A percentile compares a stretch with the other conserved stretches of the same genome.
Evolutionary conservation across 92 coral and sea anemone genomes (phyloP).

Genomic region (Virgularia gustaviana): DNA sequence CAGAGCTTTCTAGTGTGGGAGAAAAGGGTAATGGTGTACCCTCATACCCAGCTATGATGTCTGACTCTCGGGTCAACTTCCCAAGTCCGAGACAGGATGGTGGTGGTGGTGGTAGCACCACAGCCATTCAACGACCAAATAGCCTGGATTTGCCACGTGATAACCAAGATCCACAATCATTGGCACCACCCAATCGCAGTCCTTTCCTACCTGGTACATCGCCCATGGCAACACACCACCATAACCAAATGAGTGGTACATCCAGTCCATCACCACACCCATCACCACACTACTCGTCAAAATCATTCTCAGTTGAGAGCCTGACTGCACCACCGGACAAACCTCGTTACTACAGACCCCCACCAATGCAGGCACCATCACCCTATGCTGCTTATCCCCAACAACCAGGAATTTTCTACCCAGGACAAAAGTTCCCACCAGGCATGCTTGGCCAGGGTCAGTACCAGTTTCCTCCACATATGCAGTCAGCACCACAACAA

Average conservation of each 20-base stretch:
- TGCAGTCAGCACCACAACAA: conserved; percentile 74
- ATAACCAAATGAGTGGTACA: conserved; percentile 45
- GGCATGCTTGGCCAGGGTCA: conserved; percentile 81
- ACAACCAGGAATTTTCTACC: conserved; percentile 69
- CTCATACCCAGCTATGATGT: conserved; percentile 38
- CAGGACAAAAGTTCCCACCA: conserved; percentile 75
- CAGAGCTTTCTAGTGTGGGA: conserved; percentile 47
- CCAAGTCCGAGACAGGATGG: conserved; percentile 28
- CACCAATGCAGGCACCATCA: conserved; percentile 60
- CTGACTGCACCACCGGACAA: conserved; percentile 84
- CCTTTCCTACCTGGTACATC: conserved; percentile 69
- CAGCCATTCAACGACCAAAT: conserved; percentile 64
- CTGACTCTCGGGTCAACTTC: conserved; percentile 30
- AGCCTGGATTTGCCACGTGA: conserved; percentile 62
- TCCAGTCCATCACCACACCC: conserved; percentile 46
- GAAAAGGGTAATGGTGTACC: conserved; percentile 56
- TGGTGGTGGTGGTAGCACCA: conserved; percentile 32
- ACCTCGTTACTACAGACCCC: conserved; percentile 55
- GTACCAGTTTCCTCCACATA: conserved; percentile 77
- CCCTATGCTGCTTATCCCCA: conserved; percentile 65
- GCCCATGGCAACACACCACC: conserved; percentile 38
- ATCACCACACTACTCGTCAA: conserved; percentile 54
- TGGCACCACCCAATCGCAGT: conserved; percentile 81
- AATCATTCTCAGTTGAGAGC: conserved; percentile 95
- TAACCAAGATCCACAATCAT: conserved; percentile 39